Base-by-base conservation (phyloP, 2,888 invertebrate species). In the Lasioglossum leucozonium region DNA sequence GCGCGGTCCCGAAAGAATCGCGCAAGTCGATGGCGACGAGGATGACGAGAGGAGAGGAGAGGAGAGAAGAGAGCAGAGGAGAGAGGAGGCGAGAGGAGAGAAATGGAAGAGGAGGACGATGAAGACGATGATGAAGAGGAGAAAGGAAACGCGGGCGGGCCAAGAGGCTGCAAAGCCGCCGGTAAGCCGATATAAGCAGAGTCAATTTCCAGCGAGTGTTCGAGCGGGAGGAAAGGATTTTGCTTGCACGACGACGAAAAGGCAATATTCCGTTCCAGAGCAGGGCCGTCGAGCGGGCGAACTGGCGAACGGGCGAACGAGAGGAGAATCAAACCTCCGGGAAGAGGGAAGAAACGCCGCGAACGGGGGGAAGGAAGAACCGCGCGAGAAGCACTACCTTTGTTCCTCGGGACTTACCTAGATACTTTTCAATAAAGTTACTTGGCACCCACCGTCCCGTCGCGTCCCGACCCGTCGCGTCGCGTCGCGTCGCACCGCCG, bases 391-490 rank as follows among this genome's bases (percentile, higher is more conserved):
- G 71, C 84, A 37, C 80, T 79, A 79, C 86, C 86, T 90, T 89
- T 90, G 90, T 90, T 90, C 90, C 82, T 79, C 84, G 40, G 71
- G 86, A 88, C 90, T 90, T 90, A 90, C 79, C 87, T 86, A 88
- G 88, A 90, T 89, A 90, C 90, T 90, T 90, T 90, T 90, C 90
- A 89, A 90, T 90, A 90, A 90, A 91, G 87, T 90, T 90, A 89
- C 88, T 89, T 90, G 90, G 85, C 89, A 87, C 87, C 85, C 88
- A 69, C 67, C 85, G 55, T 77, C 82, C 73, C 80, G 37, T 72
- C 82, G 67, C 77, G 51, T 6, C 82, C 73, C 80, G 37, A 71
- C 82, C 62, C 77, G 51, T 6, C 51, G 51, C 79, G 37, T 69
- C 81, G 69, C 77, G 26, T 13, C 58, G 58, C 58, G 30, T 69